Percentiles rank a stretch among this genome's conserved stretches.
phyloP scores from a whole-genome alignment of 1,140 invertebrate genomes.

The Aphis gossypii region DNA sequence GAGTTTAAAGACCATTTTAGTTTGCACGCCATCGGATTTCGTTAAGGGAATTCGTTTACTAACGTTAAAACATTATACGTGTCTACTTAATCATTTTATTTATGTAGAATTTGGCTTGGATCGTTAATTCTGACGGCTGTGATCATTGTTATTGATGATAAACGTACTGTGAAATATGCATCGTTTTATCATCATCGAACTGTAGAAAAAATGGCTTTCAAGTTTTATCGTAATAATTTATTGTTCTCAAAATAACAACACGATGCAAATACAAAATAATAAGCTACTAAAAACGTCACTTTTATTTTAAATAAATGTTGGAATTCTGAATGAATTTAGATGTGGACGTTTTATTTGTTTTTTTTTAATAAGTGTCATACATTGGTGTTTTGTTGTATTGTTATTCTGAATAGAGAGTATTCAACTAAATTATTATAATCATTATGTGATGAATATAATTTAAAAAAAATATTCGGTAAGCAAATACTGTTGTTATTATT shows the following conservation, averaged over 20 bases:
- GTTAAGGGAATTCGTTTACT: background rate
- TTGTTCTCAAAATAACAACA: background rate
- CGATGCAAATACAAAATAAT: slow-evolving; percentile 27
- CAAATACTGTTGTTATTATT: background rate
- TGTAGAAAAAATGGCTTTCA: slow-evolving; percentile 19
- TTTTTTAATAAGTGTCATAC: background rate
- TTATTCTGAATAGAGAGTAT: background rate
- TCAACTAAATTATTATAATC: background rate
- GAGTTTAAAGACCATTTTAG: background rate
- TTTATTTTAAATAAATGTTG: slow-evolving; percentile 19
- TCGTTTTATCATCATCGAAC: slow-evolving; percentile 11
- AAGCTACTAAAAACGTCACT: slow-evolving; percentile 29
- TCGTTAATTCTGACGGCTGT: background rate
- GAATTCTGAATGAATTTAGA: background rate
- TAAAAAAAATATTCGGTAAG: background rate
- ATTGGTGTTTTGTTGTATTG: background rate
- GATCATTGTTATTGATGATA: slow-evolving; percentile 37
- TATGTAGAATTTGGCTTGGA: background rate
- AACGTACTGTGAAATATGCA: background rate
- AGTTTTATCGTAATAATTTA: background rate
- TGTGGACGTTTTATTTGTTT: background rate
- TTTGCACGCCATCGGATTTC: background rate
- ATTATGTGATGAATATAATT: background rate
- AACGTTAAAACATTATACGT: background rate
- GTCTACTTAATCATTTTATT: slow-evolving; percentile 14